phyloP scores from a whole-genome alignment of 2,113 vertebrate species.

The Phasianus colchicus region DNA sequence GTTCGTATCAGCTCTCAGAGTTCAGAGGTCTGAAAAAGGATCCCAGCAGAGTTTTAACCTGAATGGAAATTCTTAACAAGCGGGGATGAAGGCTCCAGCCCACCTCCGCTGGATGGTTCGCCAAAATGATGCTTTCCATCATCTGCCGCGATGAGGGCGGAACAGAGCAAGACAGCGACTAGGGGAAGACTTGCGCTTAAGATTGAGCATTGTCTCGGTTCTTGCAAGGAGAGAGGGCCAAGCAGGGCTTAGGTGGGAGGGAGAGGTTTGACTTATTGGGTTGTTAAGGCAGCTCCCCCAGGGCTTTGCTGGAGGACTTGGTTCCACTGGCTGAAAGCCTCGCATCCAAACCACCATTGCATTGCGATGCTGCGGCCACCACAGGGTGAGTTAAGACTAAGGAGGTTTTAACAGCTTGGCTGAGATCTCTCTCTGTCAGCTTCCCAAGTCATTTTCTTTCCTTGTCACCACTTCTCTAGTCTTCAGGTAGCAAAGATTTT shows the following conservation, averaged over 20 bases:
- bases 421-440: neutral
- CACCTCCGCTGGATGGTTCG: neutral
- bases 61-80: constrained; percentile 56
- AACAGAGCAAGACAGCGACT: constrained; percentile 22
- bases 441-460: neutral
- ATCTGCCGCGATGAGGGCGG: constrained; percentile 18
- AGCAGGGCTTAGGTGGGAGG: neutral
- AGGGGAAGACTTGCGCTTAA: constrained; percentile 42
- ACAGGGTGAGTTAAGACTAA: constrained; percentile 18
- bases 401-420: constrained; percentile 28
- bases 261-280: constrained; percentile 4
- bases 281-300: constrained; percentile 61
- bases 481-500: constrained; percentile 9
- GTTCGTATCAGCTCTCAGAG: neutral
- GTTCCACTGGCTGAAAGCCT: constrained; percentile 31
- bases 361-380: neutral
- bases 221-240: constrained; percentile 52
- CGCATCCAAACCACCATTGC: neutral
- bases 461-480: neutral
- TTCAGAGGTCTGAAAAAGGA: constrained; percentile 58
- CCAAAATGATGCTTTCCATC: neutral
- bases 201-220: constrained; percentile 27
- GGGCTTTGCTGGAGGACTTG: constrained; percentile 37
- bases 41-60: constrained; percentile 62
- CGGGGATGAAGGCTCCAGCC: constrained; percentile 48